Evolutionary conservation across 2,888 invertebrate genomes (phyloP), one percentile per base, ranked within the genome.

Genomic region (Drosophila neotestacea): DNA sequence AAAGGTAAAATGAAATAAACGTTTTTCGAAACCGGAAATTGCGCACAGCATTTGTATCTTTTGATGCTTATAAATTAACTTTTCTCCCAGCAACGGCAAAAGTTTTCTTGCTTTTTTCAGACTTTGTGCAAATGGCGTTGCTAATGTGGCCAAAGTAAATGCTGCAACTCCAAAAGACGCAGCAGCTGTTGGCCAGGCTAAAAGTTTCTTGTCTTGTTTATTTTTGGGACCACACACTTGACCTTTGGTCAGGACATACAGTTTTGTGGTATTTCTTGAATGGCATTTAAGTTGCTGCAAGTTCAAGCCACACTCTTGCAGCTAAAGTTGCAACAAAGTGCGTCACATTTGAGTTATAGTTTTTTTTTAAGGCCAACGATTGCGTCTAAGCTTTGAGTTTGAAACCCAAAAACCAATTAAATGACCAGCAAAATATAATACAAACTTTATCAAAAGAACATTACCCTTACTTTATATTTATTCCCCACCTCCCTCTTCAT

Each of bases 11-110:
- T 50, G 65, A 76, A 55, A 55, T 50, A 67, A 76, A 55, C 55
- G 61, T 71, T 73, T 82, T 79, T 77, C 11, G 47, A 72, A 72
- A 70, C 80, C 85, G 89, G 85, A 85, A 85, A 89, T 85, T 89
- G 67, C 67, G 65, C 63, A 73, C 69, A 69, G 71, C 82, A 85
- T 88, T 83, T 72, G 85, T 70, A 63, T 62, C 79, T 71, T 80
- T 79, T 89, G 80, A 87, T 80, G 80, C 85, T 60, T 70, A 55
- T 48, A 86, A 88, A 86, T 86, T 85, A 73, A 79, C 69, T 82
- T 82, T 73, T 65, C 30, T 30, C 42, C 10, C 56, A 71, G 63
- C 47, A 48, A 52, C 6, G 32, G 30, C 30, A 68, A 48, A 65
- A 28, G 39, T 46, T 48, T 52, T 61, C 16, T n/a, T 32, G 4